These are phyloP conservation scores for Probaryconus sp. DNA, from an alignment of 1,140 invertebrate species.

Conservation along the genomic window DNA sequence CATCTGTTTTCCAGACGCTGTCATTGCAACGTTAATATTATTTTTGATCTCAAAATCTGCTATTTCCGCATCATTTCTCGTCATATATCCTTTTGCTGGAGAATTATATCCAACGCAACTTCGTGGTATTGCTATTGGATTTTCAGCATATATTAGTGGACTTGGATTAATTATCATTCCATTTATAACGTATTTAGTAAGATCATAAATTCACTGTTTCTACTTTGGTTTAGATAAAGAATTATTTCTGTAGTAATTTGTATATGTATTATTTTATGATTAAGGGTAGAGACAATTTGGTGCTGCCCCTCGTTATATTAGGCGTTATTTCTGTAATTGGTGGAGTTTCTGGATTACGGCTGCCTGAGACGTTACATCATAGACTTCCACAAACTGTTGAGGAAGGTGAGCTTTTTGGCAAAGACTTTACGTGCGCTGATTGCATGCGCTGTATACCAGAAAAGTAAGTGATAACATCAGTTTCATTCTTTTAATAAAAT, in stretches of 20 bases:
- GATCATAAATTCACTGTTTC: slow-evolving; percentile 19
- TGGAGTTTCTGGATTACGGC: slow-evolving; percentile 85
- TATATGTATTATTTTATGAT: slow-evolving; percentile 42
- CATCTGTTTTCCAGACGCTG: slow-evolving; percentile 83
- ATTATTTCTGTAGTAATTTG: slow-evolving; percentile 8
- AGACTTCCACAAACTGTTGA: slow-evolving; percentile 89
- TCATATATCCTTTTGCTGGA: slow-evolving; percentile 93
- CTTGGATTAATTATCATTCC: slow-evolving; percentile 92
- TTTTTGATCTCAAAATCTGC: slow-evolving; percentile 93
- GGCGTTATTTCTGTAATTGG: slow-evolving; percentile 88
- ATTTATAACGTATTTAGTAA: slow-evolving; percentile 91
- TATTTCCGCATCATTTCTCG: slow-evolving; percentile 93
- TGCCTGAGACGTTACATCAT: slow-evolving; percentile 90
- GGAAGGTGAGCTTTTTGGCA: slow-evolving; percentile 93
- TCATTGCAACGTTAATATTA: slow-evolving; percentile 84
- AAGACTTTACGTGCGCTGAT: slow-evolving; percentile 86
- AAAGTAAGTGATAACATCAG: slow-evolving; percentile 79
- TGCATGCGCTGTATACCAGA: slow-evolving; percentile 84
- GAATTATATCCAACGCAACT: slow-evolving; percentile 93
- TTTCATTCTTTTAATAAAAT: too few species aligned
- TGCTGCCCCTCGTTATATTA: slow-evolving; percentile 88
- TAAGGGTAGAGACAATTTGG: slow-evolving; percentile 89
- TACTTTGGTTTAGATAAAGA: neutral
- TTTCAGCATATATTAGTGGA: slow-evolving; percentile 91
- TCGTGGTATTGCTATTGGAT: slow-evolving; percentile 91